These are phyloP conservation scores for Dicrostonyx torquatus DNA, from an alignment of 2,797 vertebrate genomes.

Conservation along the genomic window DNA sequence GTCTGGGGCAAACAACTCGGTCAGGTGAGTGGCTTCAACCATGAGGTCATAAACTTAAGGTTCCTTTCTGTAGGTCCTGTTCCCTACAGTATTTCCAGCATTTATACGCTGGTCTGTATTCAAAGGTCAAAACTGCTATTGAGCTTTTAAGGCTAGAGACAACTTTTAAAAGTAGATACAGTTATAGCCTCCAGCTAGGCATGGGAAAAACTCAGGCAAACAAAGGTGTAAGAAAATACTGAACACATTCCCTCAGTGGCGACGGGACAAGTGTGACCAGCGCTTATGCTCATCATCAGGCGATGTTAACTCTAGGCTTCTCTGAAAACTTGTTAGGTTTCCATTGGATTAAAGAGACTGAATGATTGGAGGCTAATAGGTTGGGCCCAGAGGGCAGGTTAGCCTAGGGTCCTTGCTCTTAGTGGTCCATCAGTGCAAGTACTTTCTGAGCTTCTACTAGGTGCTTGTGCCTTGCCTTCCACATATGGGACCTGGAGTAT, in stretches of 20 bases:
- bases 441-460: not conserved
- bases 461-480: not conserved
- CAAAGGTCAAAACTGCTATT: not conserved
- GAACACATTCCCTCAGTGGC: not conserved
- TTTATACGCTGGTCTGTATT: not conserved
- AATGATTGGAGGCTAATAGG: not conserved
- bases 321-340: not conserved
- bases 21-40: not conserved
- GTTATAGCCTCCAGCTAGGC: not conserved
- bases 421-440: not conserved
- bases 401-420: not conserved
- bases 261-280: not conserved
- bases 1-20: not conserved
- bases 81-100: not conserved
- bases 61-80: not conserved
- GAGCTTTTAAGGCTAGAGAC: not conserved
- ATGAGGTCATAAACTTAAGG: not conserved
- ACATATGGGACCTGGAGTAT: not conserved
- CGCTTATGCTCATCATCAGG: not conserved
- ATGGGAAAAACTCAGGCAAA: not conserved
- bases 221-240: not conserved
- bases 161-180: not conserved
- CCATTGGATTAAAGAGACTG: not conserved
- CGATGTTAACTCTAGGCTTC: not conserved
- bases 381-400: not conserved